These are phyloP conservation scores for Gobiocypris rarus DNA, from an alignment of 2,113 vertebrate genomes.

Conservation along the genomic window DNA sequence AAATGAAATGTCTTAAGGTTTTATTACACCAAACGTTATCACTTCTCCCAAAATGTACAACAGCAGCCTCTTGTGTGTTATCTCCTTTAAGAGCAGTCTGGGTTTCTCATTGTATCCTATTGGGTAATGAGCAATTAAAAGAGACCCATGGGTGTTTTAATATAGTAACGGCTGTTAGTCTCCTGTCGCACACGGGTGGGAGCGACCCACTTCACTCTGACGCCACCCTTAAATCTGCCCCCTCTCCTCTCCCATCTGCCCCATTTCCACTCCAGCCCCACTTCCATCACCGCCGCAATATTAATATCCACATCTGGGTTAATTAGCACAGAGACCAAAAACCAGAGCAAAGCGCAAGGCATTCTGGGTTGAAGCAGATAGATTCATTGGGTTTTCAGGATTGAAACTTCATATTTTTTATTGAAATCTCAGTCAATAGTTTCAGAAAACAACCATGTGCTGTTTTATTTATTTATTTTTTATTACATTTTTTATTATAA, in stretches of 20 bases:
- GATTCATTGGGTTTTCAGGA: background rate
- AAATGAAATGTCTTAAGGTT: background rate
- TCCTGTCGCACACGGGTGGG: conserved; percentile 61
- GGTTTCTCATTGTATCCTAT: conserved; percentile 59
- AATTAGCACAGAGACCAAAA: conserved; percentile 79
- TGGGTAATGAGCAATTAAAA: conserved; percentile 64
- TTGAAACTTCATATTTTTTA: background rate
- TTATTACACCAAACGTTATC: background rate
- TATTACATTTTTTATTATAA: too few relatives aligned
- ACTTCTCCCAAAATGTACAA: background rate
- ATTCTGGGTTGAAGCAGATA: conserved; percentile 49
- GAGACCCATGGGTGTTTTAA: conserved; percentile 68
- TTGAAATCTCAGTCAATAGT: background rate
- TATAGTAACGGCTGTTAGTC: conserved; percentile 73
- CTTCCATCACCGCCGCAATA: conserved; percentile 70
- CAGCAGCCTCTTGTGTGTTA: conserved; percentile 39
- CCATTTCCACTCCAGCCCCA: conserved; percentile 74
- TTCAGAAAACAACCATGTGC: background rate
- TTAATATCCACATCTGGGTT: conserved; percentile 82
- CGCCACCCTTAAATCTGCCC: conserved; percentile 72
- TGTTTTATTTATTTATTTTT: background rate
- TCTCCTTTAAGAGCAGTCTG: conserved; percentile 61
- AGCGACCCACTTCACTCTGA: conserved; percentile 74
- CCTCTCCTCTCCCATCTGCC: conserved; percentile 67
- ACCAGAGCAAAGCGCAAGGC: conserved; percentile 64